Conservation (phyloP, 2,113 vertebrate genomes). For the Psettodes erumei region DNA sequence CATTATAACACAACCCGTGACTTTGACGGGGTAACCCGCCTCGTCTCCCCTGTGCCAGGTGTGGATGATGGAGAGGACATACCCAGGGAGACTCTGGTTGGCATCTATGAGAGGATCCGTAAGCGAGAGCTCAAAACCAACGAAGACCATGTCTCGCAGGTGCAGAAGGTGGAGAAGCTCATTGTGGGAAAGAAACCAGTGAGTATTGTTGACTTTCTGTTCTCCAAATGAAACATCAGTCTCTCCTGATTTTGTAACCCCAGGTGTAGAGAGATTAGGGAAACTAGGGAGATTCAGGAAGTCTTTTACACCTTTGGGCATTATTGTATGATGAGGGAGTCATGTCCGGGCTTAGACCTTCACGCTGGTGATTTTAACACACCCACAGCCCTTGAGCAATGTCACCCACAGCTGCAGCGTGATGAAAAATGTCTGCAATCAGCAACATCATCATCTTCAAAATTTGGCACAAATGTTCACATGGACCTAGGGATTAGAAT, state of each 20-base stretch:
- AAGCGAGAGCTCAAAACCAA: constrained; percentile 97
- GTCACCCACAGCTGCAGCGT: constrained; percentile 47
- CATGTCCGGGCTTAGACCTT: constrained; percentile 49
- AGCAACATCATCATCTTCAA: too few species aligned
- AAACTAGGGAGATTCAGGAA: background rate
- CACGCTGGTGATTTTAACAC: constrained; percentile 55
- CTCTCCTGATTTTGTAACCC: background rate
- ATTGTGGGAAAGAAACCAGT: constrained; percentile 99
- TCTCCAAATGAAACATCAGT: too few species aligned
- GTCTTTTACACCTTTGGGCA: constrained; percentile 12
- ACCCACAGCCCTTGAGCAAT: constrained; percentile 44
- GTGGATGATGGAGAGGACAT: constrained; percentile 98
- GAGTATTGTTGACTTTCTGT: constrained; percentile 61
- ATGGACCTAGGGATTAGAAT: too few species aligned
- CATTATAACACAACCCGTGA: background rate
- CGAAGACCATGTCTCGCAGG: constrained; percentile 97
- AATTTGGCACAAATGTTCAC: too few species aligned
- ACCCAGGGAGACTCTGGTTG: constrained; percentile 92
- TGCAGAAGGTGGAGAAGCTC: constrained; percentile 98
- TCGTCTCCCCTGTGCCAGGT: constrained; percentile 78
- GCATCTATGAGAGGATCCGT: constrained; percentile 98
- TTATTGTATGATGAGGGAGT: background rate
- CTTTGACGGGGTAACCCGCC: background rate
- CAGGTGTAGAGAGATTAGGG: background rate
- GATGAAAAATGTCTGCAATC: constrained; percentile 64